Evolutionary conservation across 2,113 vertebrate genomes (phyloP).

Genomic region (Triplophysa rosa): DNA sequence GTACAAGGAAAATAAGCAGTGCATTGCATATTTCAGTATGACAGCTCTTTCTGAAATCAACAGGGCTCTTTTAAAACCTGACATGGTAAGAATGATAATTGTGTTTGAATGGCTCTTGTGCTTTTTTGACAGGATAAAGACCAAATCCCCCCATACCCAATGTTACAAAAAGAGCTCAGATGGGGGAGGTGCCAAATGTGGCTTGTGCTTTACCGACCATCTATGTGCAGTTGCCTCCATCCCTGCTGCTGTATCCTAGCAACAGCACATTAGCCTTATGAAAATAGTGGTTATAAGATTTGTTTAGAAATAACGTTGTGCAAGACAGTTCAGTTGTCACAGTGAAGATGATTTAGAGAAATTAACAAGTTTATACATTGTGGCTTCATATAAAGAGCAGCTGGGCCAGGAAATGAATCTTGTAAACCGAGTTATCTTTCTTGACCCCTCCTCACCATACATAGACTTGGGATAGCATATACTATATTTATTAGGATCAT

Average conservation of each 20-base stretch:
- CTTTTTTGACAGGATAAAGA: conserved; percentile 43
- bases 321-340: conserved; percentile 29
- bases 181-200: conserved; percentile 7
- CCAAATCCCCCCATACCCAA: conserved; percentile 9
- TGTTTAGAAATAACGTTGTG: conserved; percentile 11
- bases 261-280: conserved; percentile 37
- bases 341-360: neutral
- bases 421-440: conserved; percentile 7
- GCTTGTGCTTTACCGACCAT: conserved; percentile 63
- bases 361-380: neutral
- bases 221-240: conserved; percentile 45
- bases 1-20: neutral
- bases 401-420: too few species aligned
- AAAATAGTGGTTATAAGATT: conserved; percentile 29
- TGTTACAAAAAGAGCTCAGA: neutral
- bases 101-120: conserved; percentile 22
- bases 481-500: conserved; percentile 55
- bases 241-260: conserved; percentile 19
- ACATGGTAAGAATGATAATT: conserved; percentile 1
- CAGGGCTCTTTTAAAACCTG: conserved; percentile 1
- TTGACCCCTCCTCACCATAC: conserved; percentile 30
- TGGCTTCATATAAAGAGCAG: too few species aligned
- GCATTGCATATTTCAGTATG: conserved; percentile 21
- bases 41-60: neutral
- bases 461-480: conserved; percentile 46